Percentiles rank a stretch among this genome's conserved stretches.
These are phyloP conservation scores for Syngnathus acus DNA, from an alignment of 2,797 vertebrate genomes.

Conservation along the genomic window DNA sequence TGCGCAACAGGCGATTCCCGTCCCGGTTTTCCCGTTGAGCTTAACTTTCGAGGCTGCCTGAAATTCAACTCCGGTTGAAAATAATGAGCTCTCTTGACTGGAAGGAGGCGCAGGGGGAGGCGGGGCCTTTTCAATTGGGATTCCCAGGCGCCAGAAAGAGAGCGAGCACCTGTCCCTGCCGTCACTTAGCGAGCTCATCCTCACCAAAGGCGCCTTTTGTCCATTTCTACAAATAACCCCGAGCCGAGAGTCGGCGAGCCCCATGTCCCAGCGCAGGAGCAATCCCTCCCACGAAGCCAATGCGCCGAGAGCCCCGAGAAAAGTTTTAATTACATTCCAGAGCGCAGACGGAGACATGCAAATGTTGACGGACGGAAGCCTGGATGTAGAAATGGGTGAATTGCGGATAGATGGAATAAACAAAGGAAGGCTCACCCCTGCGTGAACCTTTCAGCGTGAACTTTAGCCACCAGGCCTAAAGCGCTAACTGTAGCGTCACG, in stretches of 20 bases:
- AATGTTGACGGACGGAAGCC: neutral
- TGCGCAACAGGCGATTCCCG: conserved; percentile 19
- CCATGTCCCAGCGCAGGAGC: conserved; percentile 21
- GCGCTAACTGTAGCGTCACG: neutral
- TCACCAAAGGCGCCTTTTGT: conserved; percentile 18
- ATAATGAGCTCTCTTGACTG: conserved; percentile 9
- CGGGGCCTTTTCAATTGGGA: conserved; percentile 30
- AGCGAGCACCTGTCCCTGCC: conserved; percentile 46
- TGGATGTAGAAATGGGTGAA: neutral
- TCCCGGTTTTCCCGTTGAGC: neutral
- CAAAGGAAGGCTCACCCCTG: neutral
- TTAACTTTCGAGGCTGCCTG: conserved; percentile 15
- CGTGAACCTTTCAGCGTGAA: neutral
- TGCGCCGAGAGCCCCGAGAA: conserved; percentile 24
- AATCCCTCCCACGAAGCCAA: conserved; percentile 37
- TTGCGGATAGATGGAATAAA: neutral
- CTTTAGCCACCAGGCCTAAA: neutral
- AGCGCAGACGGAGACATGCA: conserved; percentile 20
- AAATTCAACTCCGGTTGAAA: conserved; percentile 15
- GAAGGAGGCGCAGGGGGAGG: conserved; percentile 12
- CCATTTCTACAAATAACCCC: conserved; percentile 30
- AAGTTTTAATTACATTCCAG: conserved; percentile 57
- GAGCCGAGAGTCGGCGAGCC: conserved; percentile 30
- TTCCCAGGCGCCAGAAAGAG: conserved; percentile 24
- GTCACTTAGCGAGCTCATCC: conserved; percentile 42